phyloP scores from a whole-genome alignment of 2,888 invertebrate genomes.

The Tetropium fuscum region DNA sequence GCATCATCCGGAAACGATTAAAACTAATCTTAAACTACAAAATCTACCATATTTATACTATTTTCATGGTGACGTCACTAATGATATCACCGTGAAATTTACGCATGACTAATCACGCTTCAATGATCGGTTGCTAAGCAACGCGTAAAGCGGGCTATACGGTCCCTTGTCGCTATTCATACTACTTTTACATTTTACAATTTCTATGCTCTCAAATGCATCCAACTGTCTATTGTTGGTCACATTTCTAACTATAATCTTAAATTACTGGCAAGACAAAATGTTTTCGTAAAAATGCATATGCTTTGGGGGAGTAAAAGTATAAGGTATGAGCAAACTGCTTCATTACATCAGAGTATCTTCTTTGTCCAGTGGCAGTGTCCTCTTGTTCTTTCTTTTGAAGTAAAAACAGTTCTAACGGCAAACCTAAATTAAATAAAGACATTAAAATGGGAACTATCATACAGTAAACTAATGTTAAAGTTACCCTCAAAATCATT shows the following conservation, averaged over 20 bases:
- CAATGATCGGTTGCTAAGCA: too few relatives aligned
- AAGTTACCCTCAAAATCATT: conserved; percentile 33
- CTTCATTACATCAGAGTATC: conserved; percentile 37
- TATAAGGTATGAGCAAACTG: conserved; percentile 33
- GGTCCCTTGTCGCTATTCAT: too few relatives aligned
- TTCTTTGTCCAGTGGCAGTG: not conserved
- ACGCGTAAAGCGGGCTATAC: too few relatives aligned
- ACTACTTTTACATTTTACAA: too few relatives aligned
- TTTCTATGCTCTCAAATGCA: too few relatives aligned
- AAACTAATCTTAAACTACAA: too few relatives aligned
- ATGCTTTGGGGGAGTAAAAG: conserved; percentile 44
- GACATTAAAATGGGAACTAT: conserved; percentile 7
- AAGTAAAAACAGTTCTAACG: conserved; percentile 29
- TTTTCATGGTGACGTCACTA: too few relatives aligned
- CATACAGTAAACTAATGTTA: conserved; percentile 6
- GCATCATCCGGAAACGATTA: too few relatives aligned
- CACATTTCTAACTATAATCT: not conserved
- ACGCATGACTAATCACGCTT: too few relatives aligned
- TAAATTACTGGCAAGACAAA: conserved; percentile 36
- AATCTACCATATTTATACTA: too few relatives aligned
- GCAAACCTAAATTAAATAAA: conserved; percentile 32
- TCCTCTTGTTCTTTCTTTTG: not conserved
- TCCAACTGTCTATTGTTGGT: too few relatives aligned
- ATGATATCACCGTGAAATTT: too few relatives aligned
- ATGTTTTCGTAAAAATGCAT: conserved; percentile 34